Base-by-base conservation (phyloP, 2,888 invertebrate genomes). In the Thecophora atra region DNA sequence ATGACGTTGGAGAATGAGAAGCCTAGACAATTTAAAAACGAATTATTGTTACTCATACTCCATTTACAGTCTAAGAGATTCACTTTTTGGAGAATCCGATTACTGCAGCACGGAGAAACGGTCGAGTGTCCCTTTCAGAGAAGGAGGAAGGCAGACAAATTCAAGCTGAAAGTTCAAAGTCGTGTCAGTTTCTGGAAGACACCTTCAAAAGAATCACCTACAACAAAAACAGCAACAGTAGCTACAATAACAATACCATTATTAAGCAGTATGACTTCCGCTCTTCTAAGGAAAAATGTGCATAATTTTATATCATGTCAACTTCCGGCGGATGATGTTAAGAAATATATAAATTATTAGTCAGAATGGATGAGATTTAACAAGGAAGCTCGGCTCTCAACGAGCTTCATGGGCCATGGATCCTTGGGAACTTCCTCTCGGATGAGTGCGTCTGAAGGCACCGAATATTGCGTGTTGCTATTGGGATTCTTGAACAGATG, bases 211-310 rank as follows among this genome's bases (percentile, higher is more conserved):
- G 21, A 54, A 54, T 4, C 8, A 54, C 21, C 8, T 56, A 21
- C 56, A 52, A 19, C n/a, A 24, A 44, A 56, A 44, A 26, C 15
- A 56, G 21, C 71, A 71, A 74, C 71, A 75, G 72, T 72, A 74
- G 71, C 71, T 75, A 70, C 70, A 56, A 66, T 71, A 73, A 73
- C 72, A 75, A 17, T 62, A 68, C 19, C 58, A 58, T 13, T 24
- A 24, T 58, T 63, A 17, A 63, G 3, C 47, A 19, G 4, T 21
- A 37, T 19, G 11, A 19, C 24, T 44, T 42, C 42, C n/a, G 19
- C 28, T 37, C 56, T 6, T 19, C 13, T 26, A 26, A 30, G 42
- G 7, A 28, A 56, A 69, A 69, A 47, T 51, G 37, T 69, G 30
- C 28, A 62, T 62, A 70, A 70, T 70, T 70, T 70, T 52, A 70